A percentile compares a stretch with the other conserved stretches of the same genome.
Evolutionary conservation across 2,888 invertebrate species (phyloP).

Genomic region (Siphonodentalium dalli): DNA sequence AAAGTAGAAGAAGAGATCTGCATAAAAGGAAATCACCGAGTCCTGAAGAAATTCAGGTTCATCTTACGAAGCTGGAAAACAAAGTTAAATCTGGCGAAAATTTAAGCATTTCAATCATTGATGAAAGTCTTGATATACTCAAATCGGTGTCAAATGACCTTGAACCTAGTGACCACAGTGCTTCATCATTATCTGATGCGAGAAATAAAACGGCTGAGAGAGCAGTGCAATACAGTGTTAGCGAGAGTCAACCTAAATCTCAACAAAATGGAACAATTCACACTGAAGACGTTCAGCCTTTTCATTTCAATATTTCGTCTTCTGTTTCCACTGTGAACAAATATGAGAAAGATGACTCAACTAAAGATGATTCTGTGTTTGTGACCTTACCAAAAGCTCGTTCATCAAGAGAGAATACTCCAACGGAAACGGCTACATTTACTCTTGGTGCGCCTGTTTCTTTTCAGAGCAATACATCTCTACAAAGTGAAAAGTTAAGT

Average conservation of each 20-base stretch:
- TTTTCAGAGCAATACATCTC: no score
- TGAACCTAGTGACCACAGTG: conserved; percentile 8
- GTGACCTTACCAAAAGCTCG: not conserved
- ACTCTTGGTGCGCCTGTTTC: no score
- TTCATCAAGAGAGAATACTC: not conserved
- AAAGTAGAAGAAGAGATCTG: conserved; percentile 13
- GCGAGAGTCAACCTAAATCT: conserved; percentile 17
- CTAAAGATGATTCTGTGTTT: not conserved
- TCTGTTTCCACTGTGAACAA: no score
- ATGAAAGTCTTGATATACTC: conserved; percentile 36
- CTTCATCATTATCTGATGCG: conserved; percentile 3
- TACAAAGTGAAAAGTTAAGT: no score
- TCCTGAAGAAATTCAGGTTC: conserved; percentile 19
- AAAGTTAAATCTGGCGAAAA: conserved; percentile 16
- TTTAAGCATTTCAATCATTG: conserved; percentile 34
- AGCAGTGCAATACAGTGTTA: conserved; percentile 7
- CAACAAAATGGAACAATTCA: conserved; percentile 29
- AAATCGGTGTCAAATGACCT: conserved; percentile 31
- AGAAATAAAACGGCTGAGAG: no score
- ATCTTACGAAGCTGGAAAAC: conserved; percentile 27
- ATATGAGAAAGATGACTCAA: conserved; percentile 13
- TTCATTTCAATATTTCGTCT: no score
- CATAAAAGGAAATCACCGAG: conserved; percentile 23
- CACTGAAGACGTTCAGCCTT: conserved; percentile 35
- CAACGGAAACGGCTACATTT: no score